Percentiles rank a stretch among this genome's conserved stretches.
Evolutionary conservation across 2,888 invertebrate species (phyloP).

Genomic region (Microchrysa polita): DNA sequence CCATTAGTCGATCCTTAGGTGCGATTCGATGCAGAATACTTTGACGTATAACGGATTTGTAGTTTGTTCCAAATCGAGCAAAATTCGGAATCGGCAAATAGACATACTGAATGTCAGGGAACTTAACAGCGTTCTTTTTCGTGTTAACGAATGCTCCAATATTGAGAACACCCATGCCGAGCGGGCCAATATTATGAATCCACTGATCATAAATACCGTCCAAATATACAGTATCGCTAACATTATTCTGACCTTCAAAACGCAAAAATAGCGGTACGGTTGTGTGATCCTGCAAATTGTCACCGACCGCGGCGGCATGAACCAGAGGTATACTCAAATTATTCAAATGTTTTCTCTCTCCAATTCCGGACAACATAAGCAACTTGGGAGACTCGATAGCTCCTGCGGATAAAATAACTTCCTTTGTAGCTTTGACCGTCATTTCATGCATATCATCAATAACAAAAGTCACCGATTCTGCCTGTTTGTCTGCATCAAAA

Average conservation of each 20-base stretch:
- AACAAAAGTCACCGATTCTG: conserved; percentile 61
- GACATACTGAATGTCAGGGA: conserved; percentile 17
- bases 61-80: background rate
- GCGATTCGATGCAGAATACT: conserved; percentile 9
- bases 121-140: background rate
- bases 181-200: conserved; percentile 10
- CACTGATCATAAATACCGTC: conserved; percentile 27
- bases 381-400: conserved; percentile 75
- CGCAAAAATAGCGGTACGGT: conserved; percentile 17
- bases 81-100: conserved; percentile 6
- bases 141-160: conserved; percentile 24
- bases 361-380: conserved; percentile 86
- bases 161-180: background rate
- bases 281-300: conserved; percentile 29
- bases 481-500: conserved; percentile 64
- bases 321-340: conserved; percentile 70
- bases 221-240: background rate
- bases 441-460: conserved; percentile 19
- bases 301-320: conserved; percentile 16
- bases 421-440: conserved; percentile 12
- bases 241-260: conserved; percentile 1
- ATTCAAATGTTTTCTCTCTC: conserved; percentile 73
- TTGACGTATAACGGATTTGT: conserved; percentile 1
- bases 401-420: conserved; percentile 26
- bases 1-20: conserved; percentile 12